Evolutionary conservation across 2,113 vertebrate genomes (phyloP).

Genomic region (Plecotus auritus): DNA sequence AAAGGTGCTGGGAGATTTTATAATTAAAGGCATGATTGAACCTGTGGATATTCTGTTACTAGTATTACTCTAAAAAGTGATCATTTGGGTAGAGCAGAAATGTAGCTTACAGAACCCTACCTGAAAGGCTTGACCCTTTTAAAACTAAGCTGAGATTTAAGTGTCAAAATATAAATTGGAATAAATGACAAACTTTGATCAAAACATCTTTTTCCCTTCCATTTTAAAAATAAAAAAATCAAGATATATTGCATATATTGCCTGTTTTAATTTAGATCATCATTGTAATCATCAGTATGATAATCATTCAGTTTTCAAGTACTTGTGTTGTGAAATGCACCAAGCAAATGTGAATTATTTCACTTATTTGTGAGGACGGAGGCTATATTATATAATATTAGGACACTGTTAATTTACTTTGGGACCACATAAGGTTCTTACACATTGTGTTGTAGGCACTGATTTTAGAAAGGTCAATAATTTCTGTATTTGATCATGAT

Average conservation of each 20-base stretch:
- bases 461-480: neutral
- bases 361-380: neutral
- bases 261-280: neutral
- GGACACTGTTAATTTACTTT: neutral
- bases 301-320: neutral
- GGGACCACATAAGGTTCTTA: neutral
- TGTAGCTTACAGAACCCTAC: neutral
- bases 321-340: neutral
- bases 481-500: neutral
- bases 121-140: neutral
- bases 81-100: neutral
- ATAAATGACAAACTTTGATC: neutral
- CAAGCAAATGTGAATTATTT: neutral
- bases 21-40: neutral
- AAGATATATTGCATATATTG: neutral
- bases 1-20: neutral
- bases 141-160: slow-evolving; percentile 14
- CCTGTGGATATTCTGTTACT: neutral
- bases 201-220: neutral
- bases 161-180: neutral
- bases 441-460: neutral
- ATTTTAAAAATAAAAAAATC: neutral
- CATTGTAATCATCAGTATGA: neutral
- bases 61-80: neutral
- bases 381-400: neutral